Percentiles rank a stretch among this genome's conserved stretches.
These are phyloP conservation scores for Dermolepida albohirtum DNA, from an alignment of 2,888 invertebrate species.

Conservation along the genomic window DNA sequence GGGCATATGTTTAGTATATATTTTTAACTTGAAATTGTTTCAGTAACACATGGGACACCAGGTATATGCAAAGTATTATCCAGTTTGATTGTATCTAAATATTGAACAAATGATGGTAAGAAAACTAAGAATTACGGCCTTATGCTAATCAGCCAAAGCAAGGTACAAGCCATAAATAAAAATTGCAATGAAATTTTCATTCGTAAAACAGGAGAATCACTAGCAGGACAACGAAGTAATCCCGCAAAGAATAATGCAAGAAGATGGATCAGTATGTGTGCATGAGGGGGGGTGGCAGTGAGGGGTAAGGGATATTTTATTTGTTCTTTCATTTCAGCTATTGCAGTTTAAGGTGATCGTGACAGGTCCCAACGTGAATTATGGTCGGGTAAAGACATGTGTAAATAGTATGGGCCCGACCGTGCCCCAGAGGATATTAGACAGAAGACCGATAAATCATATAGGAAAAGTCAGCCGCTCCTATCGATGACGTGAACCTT, in stretches of 20 bases:
- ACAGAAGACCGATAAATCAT: constrained; percentile 59
- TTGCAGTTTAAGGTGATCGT: constrained; percentile 56
- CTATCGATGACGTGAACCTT: constrained; percentile 56
- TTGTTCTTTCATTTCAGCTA: constrained; percentile 54
- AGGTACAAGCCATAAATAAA: too few relatives aligned
- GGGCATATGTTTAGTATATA: too few relatives aligned
- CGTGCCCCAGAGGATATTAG: constrained; percentile 58
- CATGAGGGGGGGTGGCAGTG: constrained; percentile 13
- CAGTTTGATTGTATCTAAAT: too few relatives aligned
- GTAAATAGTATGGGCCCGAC: constrained; percentile 56
- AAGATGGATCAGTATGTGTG: constrained; percentile 46
- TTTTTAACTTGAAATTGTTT: too few relatives aligned
- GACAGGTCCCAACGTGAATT: constrained; percentile 57
- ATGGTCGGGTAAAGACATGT: constrained; percentile 59
- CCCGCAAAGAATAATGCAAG: constrained; percentile 44
- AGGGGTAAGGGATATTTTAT: constrained; percentile 46
- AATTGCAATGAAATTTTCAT: too few relatives aligned
- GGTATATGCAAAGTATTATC: too few relatives aligned
- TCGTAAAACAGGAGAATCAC: too few relatives aligned
- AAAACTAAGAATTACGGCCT: too few relatives aligned
- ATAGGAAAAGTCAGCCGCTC: constrained; percentile 54
- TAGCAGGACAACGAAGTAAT: constrained; percentile 42
- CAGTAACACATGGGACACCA: too few relatives aligned
- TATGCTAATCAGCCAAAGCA: too few relatives aligned
- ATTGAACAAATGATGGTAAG: too few relatives aligned